phyloP scores from a whole-genome alignment of 2,113 vertebrate genomes.

The Dicerorhinus sumatrensis region DNA sequence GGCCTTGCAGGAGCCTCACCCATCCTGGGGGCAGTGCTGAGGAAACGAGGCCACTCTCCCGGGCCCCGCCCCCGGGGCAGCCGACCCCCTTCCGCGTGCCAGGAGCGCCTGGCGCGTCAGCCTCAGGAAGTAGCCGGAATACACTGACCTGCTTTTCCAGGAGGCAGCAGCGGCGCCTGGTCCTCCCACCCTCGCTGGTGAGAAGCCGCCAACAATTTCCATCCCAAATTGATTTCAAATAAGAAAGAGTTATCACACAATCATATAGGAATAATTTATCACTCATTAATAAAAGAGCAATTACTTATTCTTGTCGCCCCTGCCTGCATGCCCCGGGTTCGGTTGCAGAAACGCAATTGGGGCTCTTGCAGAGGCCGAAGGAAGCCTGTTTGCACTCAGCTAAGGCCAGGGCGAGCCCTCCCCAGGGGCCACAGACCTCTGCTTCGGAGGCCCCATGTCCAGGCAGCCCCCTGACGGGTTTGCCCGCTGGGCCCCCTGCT shows the following conservation, averaged over 20 bases:
- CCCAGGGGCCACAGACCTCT: background rate
- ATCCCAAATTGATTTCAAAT: constrained; percentile 81
- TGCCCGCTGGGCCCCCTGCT: background rate
- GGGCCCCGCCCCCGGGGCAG: background rate
- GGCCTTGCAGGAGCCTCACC: too few species aligned
- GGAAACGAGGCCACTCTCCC: background rate
- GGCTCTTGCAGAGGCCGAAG: background rate
- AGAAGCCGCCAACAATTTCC: constrained; percentile 73
- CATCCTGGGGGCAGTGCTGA: background rate
- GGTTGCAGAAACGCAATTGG: fast-evolving
- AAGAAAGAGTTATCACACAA: constrained; percentile 79
- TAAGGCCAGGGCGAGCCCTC: background rate
- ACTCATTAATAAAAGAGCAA: constrained; percentile 80
- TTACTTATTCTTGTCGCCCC: constrained; percentile 61
- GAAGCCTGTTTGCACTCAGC: background rate
- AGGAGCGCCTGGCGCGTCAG: background rate
- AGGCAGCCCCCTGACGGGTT: background rate
- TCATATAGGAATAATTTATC: constrained; percentile 82
- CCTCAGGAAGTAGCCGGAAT: constrained; percentile 69
- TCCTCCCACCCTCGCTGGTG: constrained; percentile 67
- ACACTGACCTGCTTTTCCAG: constrained; percentile 78
- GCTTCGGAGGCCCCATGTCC: background rate
- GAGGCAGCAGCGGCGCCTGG: constrained; percentile 26
- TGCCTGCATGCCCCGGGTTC: background rate
- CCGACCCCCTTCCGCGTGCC: background rate